These are phyloP conservation scores for Drosophila nikananu DNA, from an alignment of 1,140 invertebrate species.

Conservation along the genomic window DNA sequence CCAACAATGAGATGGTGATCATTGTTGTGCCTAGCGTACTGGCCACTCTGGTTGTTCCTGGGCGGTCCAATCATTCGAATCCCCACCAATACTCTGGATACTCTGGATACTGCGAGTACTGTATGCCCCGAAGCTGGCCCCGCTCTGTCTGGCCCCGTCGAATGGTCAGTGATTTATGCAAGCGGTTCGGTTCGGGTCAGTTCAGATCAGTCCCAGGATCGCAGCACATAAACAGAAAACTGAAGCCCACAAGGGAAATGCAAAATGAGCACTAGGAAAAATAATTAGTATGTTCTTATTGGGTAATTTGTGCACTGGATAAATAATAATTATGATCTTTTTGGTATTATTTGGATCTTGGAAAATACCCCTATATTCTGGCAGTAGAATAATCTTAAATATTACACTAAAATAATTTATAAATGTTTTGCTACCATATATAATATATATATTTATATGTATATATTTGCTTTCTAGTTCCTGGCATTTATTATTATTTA, in stretches of 20 bases:
- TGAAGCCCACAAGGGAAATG: background rate
- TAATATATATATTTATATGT: too few relatives aligned
- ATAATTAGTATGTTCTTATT: background rate
- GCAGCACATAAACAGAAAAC: slow-evolving; percentile 31
- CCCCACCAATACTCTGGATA: background rate
- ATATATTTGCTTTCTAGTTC: too few relatives aligned
- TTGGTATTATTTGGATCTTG: background rate
- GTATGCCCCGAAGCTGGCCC: slow-evolving; percentile 22
- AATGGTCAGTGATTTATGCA: slow-evolving; percentile 75
- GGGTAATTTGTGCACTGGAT: background rate
- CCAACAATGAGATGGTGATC: slow-evolving; percentile 41
- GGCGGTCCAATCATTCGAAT: slow-evolving; percentile 25
- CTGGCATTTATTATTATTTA: background rate
- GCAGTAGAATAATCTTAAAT: too few relatives aligned
- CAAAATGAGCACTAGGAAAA: background rate
- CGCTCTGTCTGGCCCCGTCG: slow-evolving; percentile 45
- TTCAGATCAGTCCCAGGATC: slow-evolving; percentile 30
- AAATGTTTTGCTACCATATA: too few relatives aligned
- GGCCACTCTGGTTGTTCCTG: slow-evolving; percentile 22
- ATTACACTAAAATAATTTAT: too few relatives aligned
- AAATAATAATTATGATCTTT: background rate
- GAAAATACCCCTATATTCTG: too few relatives aligned
- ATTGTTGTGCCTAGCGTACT: slow-evolving; percentile 23
- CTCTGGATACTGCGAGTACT: background rate
- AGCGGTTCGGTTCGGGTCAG: slow-evolving; percentile 32